Percentiles rank a stretch among this genome's conserved stretches.
Evolutionary conservation across 2,797 vertebrate genomes (phyloP).

Genomic region (Serranus cabrilla): DNA sequence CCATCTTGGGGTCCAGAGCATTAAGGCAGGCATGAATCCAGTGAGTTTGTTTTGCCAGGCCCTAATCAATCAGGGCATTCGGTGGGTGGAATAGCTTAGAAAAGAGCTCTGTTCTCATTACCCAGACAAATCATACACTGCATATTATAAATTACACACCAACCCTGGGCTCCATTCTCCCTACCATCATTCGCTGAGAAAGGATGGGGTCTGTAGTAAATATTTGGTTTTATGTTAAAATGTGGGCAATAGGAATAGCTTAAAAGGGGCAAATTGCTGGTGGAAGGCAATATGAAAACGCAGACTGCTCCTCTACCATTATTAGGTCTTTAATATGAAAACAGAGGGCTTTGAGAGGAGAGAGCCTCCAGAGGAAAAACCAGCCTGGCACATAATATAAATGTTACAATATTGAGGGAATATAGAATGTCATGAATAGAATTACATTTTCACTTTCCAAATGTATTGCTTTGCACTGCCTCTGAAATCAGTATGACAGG

Average conservation of each 20-base stretch:
- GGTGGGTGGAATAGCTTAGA: slow-evolving; percentile 76
- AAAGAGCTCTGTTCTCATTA: slow-evolving; percentile 84
- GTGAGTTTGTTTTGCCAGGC: slow-evolving; percentile 75
- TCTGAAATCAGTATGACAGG: slow-evolving; percentile 74
- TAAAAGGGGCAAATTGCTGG: slow-evolving; percentile 46
- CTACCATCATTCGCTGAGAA: slow-evolving; percentile 42
- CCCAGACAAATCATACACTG: slow-evolving; percentile 80
- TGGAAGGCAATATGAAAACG: slow-evolving; percentile 55
- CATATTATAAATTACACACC: slow-evolving; percentile 76
- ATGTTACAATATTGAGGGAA: slow-evolving; percentile 68
- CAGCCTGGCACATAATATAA: slow-evolving; percentile 70
- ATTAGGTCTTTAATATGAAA: slow-evolving; percentile 67
- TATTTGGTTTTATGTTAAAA: slow-evolving; percentile 69
- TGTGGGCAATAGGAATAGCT: slow-evolving; percentile 46
- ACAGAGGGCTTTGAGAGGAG: slow-evolving; percentile 63
- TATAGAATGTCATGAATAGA: slow-evolving; percentile 80
- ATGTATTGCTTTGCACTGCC: slow-evolving; percentile 63
- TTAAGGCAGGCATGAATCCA: slow-evolving; percentile 76
- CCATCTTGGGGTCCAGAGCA: slow-evolving; percentile 66
- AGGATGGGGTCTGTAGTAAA: slow-evolving; percentile 52
- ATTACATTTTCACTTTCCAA: slow-evolving; percentile 76
- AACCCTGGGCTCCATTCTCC: slow-evolving; percentile 51
- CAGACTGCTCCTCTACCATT: slow-evolving; percentile 46
- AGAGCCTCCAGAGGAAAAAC: slow-evolving; percentile 66
- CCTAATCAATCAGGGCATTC: slow-evolving; percentile 84